These are phyloP conservation scores for Ascaphus truei DNA, from an alignment of 2,113 vertebrate genomes.

Conservation along the genomic window DNA sequence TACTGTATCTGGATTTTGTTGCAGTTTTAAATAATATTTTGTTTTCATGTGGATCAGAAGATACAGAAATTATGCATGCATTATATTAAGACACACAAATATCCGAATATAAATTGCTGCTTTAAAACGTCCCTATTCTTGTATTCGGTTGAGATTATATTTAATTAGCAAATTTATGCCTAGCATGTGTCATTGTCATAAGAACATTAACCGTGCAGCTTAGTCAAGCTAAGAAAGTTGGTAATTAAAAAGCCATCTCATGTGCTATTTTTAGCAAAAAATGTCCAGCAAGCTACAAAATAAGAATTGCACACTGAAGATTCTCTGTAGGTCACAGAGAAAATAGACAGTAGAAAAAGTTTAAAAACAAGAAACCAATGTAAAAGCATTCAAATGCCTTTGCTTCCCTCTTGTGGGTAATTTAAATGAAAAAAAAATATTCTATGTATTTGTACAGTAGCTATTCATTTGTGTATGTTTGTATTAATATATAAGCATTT, in stretches of 20 bases:
- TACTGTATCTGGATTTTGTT: neutral
- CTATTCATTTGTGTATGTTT: no score
- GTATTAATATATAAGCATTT: no score
- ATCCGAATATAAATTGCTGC: constrained; percentile 25
- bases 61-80: constrained; percentile 23
- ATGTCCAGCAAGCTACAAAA: constrained; percentile 24
- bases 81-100: neutral
- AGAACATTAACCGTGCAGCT: constrained; percentile 35
- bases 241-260: constrained; percentile 37
- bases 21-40: neutral
- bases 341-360: constrained; percentile 16
- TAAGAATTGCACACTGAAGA: constrained; percentile 27
- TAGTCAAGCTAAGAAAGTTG: constrained; percentile 34
- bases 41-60: constrained; percentile 1
- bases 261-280: constrained; percentile 34
- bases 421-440: neutral
- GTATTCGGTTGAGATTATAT: constrained; percentile 34
- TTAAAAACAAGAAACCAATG: neutral
- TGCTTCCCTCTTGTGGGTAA: constrained; percentile 30
- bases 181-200: constrained; percentile 37
- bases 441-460: no score
- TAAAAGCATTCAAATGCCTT: constrained; percentile 10
- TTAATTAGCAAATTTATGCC: constrained; percentile 38
- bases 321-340: constrained; percentile 34
- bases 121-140: constrained; percentile 29